A percentile compares a stretch with the other conserved stretches of the same genome.
phyloP scores from a whole-genome alignment of 2,113 vertebrate species.

The Danionella cerebrum region DNA sequence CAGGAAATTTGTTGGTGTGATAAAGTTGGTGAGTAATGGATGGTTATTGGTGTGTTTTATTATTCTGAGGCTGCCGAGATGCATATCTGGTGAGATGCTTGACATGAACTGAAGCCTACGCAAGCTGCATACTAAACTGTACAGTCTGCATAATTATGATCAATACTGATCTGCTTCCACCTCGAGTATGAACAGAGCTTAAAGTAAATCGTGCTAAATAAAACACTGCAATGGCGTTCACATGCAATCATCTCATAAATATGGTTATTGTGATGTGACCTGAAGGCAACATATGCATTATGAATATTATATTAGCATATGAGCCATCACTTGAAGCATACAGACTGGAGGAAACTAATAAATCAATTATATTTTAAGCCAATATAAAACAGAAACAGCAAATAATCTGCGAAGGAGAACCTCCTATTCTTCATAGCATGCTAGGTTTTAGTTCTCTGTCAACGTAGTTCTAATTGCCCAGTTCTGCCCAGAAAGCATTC shows the following conservation, averaged over 20 bases:
- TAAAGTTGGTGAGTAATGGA: neutral
- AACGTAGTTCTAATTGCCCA: no score
- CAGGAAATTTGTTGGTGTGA: neutral
- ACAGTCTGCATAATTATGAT: neutral
- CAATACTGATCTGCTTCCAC: neutral
- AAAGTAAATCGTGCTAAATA: neutral
- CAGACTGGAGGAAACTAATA: neutral
- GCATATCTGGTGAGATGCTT: neutral
- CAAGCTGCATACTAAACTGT: neutral
- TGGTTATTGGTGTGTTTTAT: neutral
- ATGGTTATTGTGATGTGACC: neutral
- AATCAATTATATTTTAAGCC: no score
- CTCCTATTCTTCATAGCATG: no score
- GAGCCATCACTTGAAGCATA: neutral
- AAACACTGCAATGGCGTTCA: neutral
- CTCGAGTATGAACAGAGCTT: neutral
- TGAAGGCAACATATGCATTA: neutral
- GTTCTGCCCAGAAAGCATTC: no score
- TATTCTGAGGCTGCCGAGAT: neutral
- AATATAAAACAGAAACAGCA: no score
- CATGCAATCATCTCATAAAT: neutral
- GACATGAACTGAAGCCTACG: neutral
- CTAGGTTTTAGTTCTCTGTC: no score
- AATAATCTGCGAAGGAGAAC: no score
- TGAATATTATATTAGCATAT: constrained; percentile 6